Evolutionary conservation across 2,797 vertebrate genomes (phyloP).

Genomic region (Acipenser ruthenus): DNA sequence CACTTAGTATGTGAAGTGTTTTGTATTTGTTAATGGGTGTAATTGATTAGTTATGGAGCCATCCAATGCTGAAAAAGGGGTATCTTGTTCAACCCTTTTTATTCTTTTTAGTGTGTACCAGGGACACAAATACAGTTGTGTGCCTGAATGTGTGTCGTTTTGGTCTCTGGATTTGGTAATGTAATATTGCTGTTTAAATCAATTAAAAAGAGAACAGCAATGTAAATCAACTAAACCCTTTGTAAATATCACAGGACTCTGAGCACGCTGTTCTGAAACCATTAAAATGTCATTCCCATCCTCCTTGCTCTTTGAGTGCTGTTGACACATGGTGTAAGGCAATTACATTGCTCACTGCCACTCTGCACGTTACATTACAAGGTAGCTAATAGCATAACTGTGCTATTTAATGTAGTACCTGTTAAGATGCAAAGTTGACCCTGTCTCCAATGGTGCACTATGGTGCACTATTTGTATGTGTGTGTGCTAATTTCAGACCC

Average conservation of each 20-base stretch:
- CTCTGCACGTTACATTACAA: background rate
- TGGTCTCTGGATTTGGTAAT: too few relatives aligned
- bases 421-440: background rate
- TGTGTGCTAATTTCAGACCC: too few relatives aligned
- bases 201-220: background rate
- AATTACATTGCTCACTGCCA: background rate
- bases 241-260: background rate
- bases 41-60: too few relatives aligned
- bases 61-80: too few relatives aligned
- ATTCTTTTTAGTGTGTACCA: too few relatives aligned
- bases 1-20: too few relatives aligned
- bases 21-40: too few relatives aligned
- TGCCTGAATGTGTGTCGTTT: too few relatives aligned
- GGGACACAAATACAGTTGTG: too few relatives aligned
- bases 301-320: background rate
- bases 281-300: background rate
- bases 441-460: background rate
- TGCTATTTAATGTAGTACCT: background rate
- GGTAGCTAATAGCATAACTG: background rate
- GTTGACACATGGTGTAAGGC: background rate
- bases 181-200: too few relatives aligned
- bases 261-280: background rate
- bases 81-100: too few relatives aligned
- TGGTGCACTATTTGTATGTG: background rate
- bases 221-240: background rate